phyloP scores from a whole-genome alignment of 2,113 vertebrate genomes.

The Strigops habroptila region DNA sequence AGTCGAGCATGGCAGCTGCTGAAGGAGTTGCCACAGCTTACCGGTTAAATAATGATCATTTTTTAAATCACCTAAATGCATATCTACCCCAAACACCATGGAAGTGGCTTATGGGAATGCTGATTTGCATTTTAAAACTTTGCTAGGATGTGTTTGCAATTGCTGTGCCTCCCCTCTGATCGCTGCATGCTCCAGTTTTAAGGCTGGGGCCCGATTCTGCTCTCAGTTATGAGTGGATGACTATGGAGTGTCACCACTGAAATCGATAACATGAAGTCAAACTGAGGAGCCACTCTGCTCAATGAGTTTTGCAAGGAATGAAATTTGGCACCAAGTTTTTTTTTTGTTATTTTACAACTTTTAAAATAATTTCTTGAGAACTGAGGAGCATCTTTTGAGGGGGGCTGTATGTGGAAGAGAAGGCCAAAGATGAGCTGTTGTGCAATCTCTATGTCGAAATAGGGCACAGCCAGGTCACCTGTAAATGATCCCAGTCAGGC shows the following conservation, averaged over 20 bases:
- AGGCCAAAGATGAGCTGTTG: neutral
- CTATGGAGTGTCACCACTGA: neutral
- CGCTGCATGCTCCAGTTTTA: conserved; percentile 2
- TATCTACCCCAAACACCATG: conserved; percentile 57
- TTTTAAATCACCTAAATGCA: conserved; percentile 57
- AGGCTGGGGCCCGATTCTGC: neutral
- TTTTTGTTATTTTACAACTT: neutral
- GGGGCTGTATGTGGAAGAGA: neutral
- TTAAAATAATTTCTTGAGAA: neutral
- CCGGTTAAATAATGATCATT: conserved; percentile 63
- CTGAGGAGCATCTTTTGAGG: neutral
- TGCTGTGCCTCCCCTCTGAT: neutral
- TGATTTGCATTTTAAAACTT: conserved; percentile 64
- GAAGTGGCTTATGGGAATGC: conserved; percentile 17
- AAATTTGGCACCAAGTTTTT: neutral
- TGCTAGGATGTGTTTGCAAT: neutral
- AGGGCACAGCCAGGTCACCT: neutral
- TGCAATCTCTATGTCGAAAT: neutral
- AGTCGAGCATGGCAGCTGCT: conserved; percentile 59
- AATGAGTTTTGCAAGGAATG: neutral
- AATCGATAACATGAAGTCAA: neutral
- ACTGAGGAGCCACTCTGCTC: neutral
- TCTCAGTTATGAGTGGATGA: neutral
- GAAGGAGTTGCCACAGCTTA: conserved; percentile 65
- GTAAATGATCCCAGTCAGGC: neutral